Conservation (phyloP, 2,888 invertebrate species). For the Dimorphilus gyrociliatus region DNA sequence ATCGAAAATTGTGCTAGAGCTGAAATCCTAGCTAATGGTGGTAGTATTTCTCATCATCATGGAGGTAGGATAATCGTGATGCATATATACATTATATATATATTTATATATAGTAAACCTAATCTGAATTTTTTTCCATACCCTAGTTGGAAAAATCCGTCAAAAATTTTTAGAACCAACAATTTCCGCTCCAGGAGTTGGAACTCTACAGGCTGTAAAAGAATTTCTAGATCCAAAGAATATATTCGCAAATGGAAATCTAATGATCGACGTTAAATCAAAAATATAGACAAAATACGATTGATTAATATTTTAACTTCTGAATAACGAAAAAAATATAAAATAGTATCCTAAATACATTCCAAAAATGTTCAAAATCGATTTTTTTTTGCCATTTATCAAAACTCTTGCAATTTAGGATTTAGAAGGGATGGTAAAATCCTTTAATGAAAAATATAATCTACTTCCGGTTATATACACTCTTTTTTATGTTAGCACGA, state of each 20-base stretch:
- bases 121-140: conserved; percentile 3
- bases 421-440: too few relatives aligned
- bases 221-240: conserved; percentile 76
- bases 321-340: too few relatives aligned
- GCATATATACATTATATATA: not conserved
- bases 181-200: conserved; percentile 63
- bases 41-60: conserved; percentile 88
- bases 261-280: conserved; percentile 37
- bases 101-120: not conserved
- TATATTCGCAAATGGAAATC: conserved; percentile 75
- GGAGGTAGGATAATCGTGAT: conserved; percentile 42
- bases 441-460: too few relatives aligned
- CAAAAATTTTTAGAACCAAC: conserved; percentile 69
- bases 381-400: too few relatives aligned
- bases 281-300: not conserved
- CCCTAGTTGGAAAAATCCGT: conserved; percentile 64
- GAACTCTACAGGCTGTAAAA: conserved; percentile 64
- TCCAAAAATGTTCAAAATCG: too few relatives aligned
- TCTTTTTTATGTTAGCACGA: too few relatives aligned
- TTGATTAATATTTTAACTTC: not conserved
- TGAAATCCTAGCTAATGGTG: conserved; percentile 74
- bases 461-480: too few relatives aligned
- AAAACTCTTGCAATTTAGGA: too few relatives aligned
- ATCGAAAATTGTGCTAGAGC: conserved; percentile 75
- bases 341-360: too few relatives aligned